Percentiles rank a stretch among this genome's conserved stretches.
Conservation (phyloP, 2,113 vertebrate species). For the Turnix velox region DNA sequence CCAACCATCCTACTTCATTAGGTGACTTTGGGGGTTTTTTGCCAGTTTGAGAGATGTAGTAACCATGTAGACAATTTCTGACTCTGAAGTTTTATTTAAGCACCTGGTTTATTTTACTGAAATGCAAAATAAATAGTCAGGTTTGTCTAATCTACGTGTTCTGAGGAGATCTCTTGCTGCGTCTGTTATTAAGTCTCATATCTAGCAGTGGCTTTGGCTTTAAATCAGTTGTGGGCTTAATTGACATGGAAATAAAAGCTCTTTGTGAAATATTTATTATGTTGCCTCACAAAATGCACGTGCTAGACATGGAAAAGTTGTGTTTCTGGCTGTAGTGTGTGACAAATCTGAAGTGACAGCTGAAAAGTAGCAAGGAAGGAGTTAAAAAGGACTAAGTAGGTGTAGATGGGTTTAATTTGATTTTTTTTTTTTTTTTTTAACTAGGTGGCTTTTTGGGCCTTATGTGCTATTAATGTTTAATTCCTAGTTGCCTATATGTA, state of each 20-base stretch:
- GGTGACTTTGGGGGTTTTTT: neutral
- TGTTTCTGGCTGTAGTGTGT: neutral
- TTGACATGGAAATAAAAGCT: slow-evolving; percentile 45
- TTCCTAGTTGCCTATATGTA: neutral
- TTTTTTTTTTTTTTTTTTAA: neutral
- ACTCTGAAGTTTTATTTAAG: neutral
- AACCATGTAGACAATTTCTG: neutral
- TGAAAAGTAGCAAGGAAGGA: neutral
- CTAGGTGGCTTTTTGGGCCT: neutral
- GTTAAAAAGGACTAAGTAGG: neutral
- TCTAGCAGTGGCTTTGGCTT: neutral
- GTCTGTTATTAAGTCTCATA: neutral
- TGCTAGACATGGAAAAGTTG: neutral
- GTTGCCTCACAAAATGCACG: slow-evolving; percentile 5
- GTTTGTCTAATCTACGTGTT: neutral
- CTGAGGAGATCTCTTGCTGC: neutral
- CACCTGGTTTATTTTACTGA: neutral
- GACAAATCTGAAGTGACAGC: slow-evolving; percentile 5
- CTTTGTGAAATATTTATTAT: slow-evolving; percentile 53
- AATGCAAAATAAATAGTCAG: neutral
- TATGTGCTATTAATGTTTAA: neutral
- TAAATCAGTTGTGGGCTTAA: slow-evolving; percentile 50
- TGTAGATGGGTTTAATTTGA: neutral
- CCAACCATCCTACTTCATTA: too few relatives aligned
- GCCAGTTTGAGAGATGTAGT: neutral